These are phyloP conservation scores for Porites divaricata DNA, from an alignment of 92 coral and sea anemone genomes.

Conservation along the genomic window DNA sequence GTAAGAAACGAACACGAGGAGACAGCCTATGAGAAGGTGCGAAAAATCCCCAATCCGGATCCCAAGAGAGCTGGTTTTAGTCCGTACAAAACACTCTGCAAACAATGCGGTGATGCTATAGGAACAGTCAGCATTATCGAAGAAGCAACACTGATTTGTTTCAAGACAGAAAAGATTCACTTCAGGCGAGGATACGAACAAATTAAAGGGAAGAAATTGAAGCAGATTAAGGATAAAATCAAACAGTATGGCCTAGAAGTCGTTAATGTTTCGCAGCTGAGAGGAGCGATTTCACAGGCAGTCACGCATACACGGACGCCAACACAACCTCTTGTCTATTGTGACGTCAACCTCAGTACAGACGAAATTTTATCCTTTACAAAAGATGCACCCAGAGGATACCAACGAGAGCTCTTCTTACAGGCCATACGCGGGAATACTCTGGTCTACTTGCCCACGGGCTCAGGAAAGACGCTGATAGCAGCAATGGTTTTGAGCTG, in stretches of 20 bases:
- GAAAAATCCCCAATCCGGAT: conserved; percentile 68
- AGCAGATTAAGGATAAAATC: conserved; percentile 55
- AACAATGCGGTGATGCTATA: conserved; percentile 61
- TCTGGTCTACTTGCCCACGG: conserved; percentile 92
- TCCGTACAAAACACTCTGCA: conserved; percentile 76
- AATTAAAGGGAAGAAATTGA: conserved; percentile 70
- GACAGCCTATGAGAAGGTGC: conserved; percentile 52
- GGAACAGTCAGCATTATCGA: conserved; percentile 72
- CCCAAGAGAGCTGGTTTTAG: conserved; percentile 67
- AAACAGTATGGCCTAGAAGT: conserved; percentile 67
- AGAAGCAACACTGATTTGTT: conserved; percentile 68
- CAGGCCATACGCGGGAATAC: conserved; percentile 83
- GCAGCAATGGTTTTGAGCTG: conserved; percentile 96
- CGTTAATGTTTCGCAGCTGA: conserved; percentile 54
- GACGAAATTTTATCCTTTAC: conserved; percentile 68
- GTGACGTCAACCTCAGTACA: conserved; percentile 63
- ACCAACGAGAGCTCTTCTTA: conserved; percentile 79
- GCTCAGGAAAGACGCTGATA: conserved; percentile 92
- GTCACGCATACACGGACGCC: background rate
- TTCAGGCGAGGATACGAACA: conserved; percentile 52
- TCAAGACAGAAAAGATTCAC: conserved; percentile 76
- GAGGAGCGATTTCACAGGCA: conserved; percentile 2
- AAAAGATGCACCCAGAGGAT: conserved; percentile 77
- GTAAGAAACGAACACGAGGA: conserved; percentile 59
- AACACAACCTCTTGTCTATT: conserved; percentile 56